Base-by-base conservation (phyloP, 2,888 invertebrate genomes). In the Andrena haemorrhoa region DNA sequence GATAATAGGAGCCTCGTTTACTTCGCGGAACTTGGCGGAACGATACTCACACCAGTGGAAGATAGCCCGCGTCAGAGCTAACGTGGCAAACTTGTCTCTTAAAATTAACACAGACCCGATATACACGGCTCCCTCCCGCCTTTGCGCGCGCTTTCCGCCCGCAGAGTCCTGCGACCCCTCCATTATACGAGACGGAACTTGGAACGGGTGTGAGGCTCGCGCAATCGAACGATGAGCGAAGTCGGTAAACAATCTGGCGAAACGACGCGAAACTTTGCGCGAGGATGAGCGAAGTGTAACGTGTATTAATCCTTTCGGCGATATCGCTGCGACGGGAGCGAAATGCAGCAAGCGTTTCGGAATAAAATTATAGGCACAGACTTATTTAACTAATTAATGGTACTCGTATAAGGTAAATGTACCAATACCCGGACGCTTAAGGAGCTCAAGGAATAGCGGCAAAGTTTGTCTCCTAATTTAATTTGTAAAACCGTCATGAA, bases 1-100 rank as follows among this genome's bases (percentile, higher is more conserved):
- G 78, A 86, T 87, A 88, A 83, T 84, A 87, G 83, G 70, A 56
- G 69, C 69, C 82, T 58, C 77, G 72, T 70, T 71, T 71, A 72
- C 75, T 75, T 75, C 58, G 49, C 29, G 63, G 77, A 75, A 78
- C 68, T 83, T 79, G n/a, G 12, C 56, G 53, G 68, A 71, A 83
- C 78, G 78, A 75, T 83, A 64, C 63, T 64, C 31, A 65, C 78
- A 65, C 73, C 64, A 63, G 49, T 75, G 56, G 64, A 49, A 68
- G 85, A 77, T 74, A 60, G 66, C 35, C 61, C 26, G 73, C 60
- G 58, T 47, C 49, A 49, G 56, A 77, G 69, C 73, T 74, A 79
- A 82, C 63, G n/a, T 56, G 61, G 68, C 70, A 35, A 82, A 85
- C 79, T 87, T 79, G 75, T 60, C 61, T 31, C 63, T 73, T 53